A percentile compares a stretch with the other conserved stretches of the same genome.
Conservation (phyloP, 2,888 invertebrate species). For the Latrodectus elegans region DNA sequence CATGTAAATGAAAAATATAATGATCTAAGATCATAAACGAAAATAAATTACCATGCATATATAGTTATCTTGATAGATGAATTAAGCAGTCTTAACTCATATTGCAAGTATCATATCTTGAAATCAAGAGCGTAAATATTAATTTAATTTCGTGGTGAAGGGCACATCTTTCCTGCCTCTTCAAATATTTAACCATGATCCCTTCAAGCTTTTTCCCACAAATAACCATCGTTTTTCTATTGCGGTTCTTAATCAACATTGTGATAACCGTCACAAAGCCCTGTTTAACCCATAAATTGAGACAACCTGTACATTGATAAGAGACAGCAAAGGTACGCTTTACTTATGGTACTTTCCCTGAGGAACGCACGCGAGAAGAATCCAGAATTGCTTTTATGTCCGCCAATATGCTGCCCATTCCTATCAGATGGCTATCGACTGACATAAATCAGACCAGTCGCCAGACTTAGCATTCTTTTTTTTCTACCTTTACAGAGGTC, state of each 20-base stretch:
- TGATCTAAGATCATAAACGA: too few species aligned
- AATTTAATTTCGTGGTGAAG: too few species aligned
- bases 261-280: slow-evolving; percentile 24
- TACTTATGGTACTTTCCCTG: slow-evolving; percentile 17
- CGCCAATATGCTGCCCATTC: background rate
- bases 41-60: too few species aligned
- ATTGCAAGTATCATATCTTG: too few species aligned
- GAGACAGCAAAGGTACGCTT: background rate
- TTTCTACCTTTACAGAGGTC: too few species aligned
- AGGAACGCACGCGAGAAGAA: background rate
- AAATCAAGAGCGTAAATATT: too few species aligned
- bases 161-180: too few species aligned
- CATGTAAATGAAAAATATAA: too few species aligned
- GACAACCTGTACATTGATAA: slow-evolving; percentile 18
- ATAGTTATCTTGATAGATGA: too few species aligned
- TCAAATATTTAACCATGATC: too few species aligned
- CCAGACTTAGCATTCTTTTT: too few species aligned
- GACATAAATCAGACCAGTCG: background rate
- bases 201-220: background rate
- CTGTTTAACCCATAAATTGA: slow-evolving; percentile 21
- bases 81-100: too few species aligned
- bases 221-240: background rate
- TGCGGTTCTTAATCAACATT: background rate
- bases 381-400: background rate
- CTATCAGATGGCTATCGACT: background rate